Evolutionary conservation across 2,113 vertebrate genomes (phyloP).

Genomic region (Hydrolagus affinis): DNA sequence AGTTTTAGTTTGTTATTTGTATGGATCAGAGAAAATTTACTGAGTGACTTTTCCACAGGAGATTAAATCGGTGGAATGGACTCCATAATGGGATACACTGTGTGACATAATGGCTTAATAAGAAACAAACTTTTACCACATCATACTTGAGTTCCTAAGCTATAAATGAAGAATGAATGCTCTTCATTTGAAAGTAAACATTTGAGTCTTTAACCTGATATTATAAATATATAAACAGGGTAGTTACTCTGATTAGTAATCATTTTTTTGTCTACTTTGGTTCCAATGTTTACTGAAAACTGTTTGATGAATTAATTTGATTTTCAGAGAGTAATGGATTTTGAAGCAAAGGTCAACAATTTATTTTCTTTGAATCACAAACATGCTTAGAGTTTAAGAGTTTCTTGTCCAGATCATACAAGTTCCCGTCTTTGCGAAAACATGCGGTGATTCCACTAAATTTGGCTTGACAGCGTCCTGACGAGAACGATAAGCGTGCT

Average conservation of each 20-base stretch:
- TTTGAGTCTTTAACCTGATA: background rate
- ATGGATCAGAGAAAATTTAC: background rate
- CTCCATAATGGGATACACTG: background rate
- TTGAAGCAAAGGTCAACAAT: background rate
- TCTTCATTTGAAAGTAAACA: background rate
- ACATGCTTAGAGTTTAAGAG: background rate
- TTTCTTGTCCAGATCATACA: background rate
- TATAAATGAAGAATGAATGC: background rate
- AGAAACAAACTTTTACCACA: background rate
- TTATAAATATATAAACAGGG: background rate
- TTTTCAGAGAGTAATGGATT: background rate
- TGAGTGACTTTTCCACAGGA: background rate
- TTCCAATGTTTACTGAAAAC: background rate
- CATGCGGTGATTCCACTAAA: background rate
- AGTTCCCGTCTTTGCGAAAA: background rate
- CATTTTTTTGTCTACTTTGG: background rate
- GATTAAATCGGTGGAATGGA: background rate
- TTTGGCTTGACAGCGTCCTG: background rate
- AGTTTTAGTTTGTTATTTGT: background rate
- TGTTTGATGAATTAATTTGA: background rate
- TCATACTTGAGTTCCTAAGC: background rate
- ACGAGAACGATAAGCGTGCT: background rate
- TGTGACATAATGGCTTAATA: background rate
- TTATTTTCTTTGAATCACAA: background rate
- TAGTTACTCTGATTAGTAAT: background rate